These are phyloP conservation scores for Bembecia ichneumoniformis DNA, from an alignment of 2,888 invertebrate genomes.

Conservation along the genomic window DNA sequence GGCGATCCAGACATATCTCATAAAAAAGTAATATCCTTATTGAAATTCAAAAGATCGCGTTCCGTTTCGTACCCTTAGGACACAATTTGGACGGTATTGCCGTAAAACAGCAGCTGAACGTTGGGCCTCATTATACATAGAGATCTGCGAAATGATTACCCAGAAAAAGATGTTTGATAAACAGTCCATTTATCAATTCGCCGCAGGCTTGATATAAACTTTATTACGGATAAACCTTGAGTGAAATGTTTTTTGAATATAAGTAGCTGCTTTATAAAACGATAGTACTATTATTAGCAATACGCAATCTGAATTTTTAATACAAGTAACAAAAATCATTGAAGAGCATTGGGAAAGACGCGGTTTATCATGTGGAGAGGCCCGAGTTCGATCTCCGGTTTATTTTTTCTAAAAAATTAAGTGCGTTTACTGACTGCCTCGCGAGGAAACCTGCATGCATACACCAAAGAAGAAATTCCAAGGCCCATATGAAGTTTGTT, in stretches of 20 bases:
- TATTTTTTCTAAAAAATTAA: no score
- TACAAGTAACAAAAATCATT: no score
- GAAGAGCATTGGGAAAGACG: no score
- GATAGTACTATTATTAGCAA: not conserved
- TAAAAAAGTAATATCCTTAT: slow-evolving; percentile 37
- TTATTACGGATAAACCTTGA: not conserved
- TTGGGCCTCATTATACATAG: slow-evolving; percentile 44
- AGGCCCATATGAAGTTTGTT: no score
- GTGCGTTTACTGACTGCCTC: no score
- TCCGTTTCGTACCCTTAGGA: slow-evolving; percentile 48
- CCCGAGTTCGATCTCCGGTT: no score
- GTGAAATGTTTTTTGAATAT: not conserved
- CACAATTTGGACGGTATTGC: slow-evolving; percentile 51
- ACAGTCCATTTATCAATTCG: slow-evolving; percentile 58
- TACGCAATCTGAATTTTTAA: no score
- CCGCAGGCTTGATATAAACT: slow-evolving; percentile 23
- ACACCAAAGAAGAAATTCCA: no score
- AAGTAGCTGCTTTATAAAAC: not conserved
- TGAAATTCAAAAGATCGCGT: slow-evolving; percentile 45
- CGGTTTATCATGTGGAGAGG: no score
- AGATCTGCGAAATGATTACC: slow-evolving; percentile 52
- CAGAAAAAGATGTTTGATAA: slow-evolving; percentile 62
- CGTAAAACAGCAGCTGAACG: slow-evolving; percentile 54
- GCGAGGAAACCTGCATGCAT: no score
- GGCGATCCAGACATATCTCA: slow-evolving; percentile 19